Evolutionary conservation across 2,888 invertebrate species (phyloP), one percentile per base, ranked within the genome.

Genomic region (Phasia obesa): DNA sequence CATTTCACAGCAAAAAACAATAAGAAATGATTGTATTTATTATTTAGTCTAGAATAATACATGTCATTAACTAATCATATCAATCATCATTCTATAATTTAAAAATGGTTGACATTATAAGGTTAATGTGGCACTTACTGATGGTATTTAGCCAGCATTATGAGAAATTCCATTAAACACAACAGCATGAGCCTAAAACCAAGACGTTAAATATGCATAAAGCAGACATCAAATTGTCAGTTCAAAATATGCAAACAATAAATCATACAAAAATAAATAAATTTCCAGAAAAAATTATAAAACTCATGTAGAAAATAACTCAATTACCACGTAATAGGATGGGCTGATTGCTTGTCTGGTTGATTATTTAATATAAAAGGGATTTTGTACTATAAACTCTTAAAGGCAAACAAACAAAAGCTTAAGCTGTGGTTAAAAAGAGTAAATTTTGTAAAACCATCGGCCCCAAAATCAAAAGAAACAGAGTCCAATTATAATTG

Each of bases 41-140:
- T n/a, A n/a, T n/a, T n/a, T n/a, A n/a, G n/a, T n/a, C n/a, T n/a
- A n/a, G n/a, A n/a, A n/a, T n/a, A n/a, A n/a, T n/a, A n/a, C n/a
- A n/a, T n/a, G n/a, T n/a, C n/a, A n/a, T n/a, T n/a, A n/a, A n/a
- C n/a, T n/a, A n/a, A n/a, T n/a, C n/a, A n/a, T n/a, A n/a, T 73
- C 79, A 79, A 73, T 79, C 65, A 73, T 73, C 62, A 77, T 73
- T 70, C 74, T 75, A 60, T 75, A 80, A 60, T 47, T 60, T 78
- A n/a, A 71, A n/a, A 71, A 47, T 55, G 53, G 76, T 57, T 83
- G 85, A 84, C 84, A 84, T 78, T 81, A 84, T 84, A 81, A 77
- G 83, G 84, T 84, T 83, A 83, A 83, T 84, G 79, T 81, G 84
- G 75, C 83, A 83, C 75, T 73, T 73, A 62, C 74, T 67, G 1